Base-by-base conservation (phyloP, 2,113 vertebrate genomes). In the Cynocephalus volans region DNA sequence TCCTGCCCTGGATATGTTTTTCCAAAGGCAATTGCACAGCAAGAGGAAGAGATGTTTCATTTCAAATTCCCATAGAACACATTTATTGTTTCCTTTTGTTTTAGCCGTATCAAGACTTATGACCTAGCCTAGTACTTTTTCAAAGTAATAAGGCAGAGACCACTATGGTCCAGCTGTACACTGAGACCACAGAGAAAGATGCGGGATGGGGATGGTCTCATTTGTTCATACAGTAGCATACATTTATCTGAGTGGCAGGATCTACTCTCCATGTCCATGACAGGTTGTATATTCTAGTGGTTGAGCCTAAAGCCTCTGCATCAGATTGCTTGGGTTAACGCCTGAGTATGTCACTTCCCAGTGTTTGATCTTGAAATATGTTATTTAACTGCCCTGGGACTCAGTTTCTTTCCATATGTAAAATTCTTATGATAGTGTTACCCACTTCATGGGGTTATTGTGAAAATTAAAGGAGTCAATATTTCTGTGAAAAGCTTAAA, bases 1-100 rank as follows among this genome's bases (percentile, higher is more conserved):
- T 73, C 76, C 93, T 85, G 41, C 26, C 19, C n/a, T 65, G 10
- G 17, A 62, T 92, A 36, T 86, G 41, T 60, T 95, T 95, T 90
- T 76, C 45, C 58, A 84, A 84, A 88, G 26, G 19, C 14, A 72
- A 21, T 23, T 88, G 36, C 70, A 70, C 26, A 86, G 67, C 18
- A 94, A 67, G 80, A 65, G 23, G 18, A 36, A 72, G 18, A 67
- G 18, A 79, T 48, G 56, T 64, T 76, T 92, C 28, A 83, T 83
- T 95, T 73, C 26, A 94, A 69, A 83, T 87, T 92, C 19, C 65
- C 31, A 23, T 36, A 65, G 64, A 28, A 6, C 17, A 75, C 41
- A 83, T 88, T 94, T 88, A 93, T 28, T 88, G 36, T 24, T 90
- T 26, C 1, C 56, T 95, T 77, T 24, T 75, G 45, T 69, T 36